Conservation (phyloP, 2,797 vertebrate genomes). For the Sebastes kiyomatsui region DNA sequence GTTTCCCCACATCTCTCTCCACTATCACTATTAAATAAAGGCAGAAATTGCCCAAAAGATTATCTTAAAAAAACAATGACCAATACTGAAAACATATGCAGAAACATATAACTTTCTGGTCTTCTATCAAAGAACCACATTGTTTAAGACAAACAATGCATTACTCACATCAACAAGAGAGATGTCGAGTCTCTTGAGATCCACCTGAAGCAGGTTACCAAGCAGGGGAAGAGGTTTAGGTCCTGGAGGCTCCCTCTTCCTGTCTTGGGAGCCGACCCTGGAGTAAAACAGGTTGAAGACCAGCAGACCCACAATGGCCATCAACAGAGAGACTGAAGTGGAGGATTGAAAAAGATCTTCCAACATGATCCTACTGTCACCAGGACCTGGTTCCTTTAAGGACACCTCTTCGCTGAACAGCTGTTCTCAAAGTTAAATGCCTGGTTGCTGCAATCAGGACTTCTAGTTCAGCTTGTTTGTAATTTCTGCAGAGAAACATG, state of each 20-base stretch:
- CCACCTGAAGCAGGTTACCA: conserved; percentile 73
- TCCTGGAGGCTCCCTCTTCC: conserved; percentile 62
- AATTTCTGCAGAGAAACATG: not conserved
- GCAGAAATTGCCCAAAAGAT: no score
- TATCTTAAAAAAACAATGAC: no score
- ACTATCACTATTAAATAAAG: no score
- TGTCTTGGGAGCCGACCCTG: not conserved
- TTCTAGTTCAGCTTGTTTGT: not conserved
- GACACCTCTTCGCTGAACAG: not conserved
- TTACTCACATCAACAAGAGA: conserved; percentile 62
- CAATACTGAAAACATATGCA: not conserved
- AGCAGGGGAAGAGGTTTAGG: conserved; percentile 74
- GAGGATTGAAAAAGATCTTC: conserved; percentile 17
- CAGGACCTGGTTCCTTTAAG: not conserved
- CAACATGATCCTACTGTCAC: conserved; percentile 21
- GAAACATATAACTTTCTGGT: not conserved
- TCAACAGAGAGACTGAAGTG: conserved; percentile 7
- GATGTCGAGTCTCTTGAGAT: conserved; percentile 54
- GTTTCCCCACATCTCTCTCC: no score
- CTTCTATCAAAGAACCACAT: not conserved
- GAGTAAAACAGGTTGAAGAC: conserved; percentile 30
- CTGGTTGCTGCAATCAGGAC: not conserved
- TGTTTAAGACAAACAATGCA: not conserved
- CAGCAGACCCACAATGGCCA: conserved; percentile 24
- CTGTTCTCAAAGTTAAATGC: not conserved